A percentile compares a stretch with the other conserved stretches of the same genome.
These are phyloP conservation scores for Eueides isabella DNA, from an alignment of 1,140 invertebrate genomes.

Conservation along the genomic window DNA sequence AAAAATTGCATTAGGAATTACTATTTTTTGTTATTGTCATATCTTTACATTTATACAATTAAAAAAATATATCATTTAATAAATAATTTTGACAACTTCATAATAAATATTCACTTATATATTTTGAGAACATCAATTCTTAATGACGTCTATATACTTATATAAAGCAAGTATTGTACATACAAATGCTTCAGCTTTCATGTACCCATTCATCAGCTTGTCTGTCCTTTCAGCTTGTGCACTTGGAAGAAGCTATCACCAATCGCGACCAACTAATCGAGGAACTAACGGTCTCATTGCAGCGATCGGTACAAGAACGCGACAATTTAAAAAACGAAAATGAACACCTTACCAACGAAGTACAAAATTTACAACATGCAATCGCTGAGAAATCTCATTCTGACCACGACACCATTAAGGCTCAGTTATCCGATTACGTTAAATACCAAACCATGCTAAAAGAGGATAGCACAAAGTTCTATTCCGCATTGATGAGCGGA, in stretches of 20 bases:
- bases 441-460: conserved; percentile 76
- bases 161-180: conserved; percentile 23
- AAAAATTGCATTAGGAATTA: too few relatives aligned
- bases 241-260: conserved; percentile 83
- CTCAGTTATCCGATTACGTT: conserved; percentile 71
- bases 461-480: conserved; percentile 72
- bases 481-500: conserved; percentile 68
- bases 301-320: conserved; percentile 83
- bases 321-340: conserved; percentile 84
- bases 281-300: conserved; percentile 84
- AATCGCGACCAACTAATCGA: conserved; percentile 84
- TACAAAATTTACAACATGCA: conserved; percentile 83
- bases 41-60: neutral
- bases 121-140: neutral
- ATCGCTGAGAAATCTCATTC: conserved; percentile 80
- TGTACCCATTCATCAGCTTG: conserved; percentile 50
- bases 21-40: neutral
- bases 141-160: neutral
- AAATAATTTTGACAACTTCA: neutral
- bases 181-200: conserved; percentile 20
- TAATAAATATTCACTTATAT: neutral
- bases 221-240: conserved; percentile 83
- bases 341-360: conserved; percentile 84
- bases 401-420: conserved; percentile 77
- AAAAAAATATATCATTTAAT: neutral